Conservation (phyloP, 2,113 vertebrate species). For the Tichodroma muraria region DNA sequence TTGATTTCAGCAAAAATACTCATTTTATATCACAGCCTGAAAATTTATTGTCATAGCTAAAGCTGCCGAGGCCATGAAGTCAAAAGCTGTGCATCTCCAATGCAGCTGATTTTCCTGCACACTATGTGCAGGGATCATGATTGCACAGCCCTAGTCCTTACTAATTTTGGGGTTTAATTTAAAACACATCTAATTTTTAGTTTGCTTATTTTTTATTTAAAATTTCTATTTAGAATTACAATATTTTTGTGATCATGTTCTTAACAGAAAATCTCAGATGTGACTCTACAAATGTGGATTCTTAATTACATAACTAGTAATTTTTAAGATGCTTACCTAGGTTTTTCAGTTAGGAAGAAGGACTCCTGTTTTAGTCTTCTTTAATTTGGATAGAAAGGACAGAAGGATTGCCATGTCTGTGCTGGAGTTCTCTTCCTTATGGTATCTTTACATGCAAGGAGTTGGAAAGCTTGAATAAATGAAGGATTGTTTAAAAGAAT, state of each 20-base stretch:
- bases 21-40: not conserved
- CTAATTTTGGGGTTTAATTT: not conserved
- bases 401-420: not conserved
- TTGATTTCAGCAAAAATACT: not conserved
- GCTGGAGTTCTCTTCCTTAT: not conserved
- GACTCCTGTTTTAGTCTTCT: not conserved
- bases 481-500: not conserved
- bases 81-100: not conserved
- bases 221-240: not conserved
- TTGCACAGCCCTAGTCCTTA: not conserved
- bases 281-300: not conserved
- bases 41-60: not conserved
- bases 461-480: not conserved
- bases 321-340: not conserved
- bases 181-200: not conserved
- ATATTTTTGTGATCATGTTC: not conserved
- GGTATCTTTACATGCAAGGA: not conserved
- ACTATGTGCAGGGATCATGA: not conserved
- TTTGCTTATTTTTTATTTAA: not conserved
- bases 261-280: not conserved
- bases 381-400: not conserved
- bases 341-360: not conserved
- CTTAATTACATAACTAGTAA: not conserved
- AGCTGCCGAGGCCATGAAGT: not conserved
- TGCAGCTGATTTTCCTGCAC: not conserved